Percentiles rank a stretch among this genome's conserved stretches.
Conservation (phyloP, 2,113 vertebrate species). For the Australoheros scitulus region DNA sequence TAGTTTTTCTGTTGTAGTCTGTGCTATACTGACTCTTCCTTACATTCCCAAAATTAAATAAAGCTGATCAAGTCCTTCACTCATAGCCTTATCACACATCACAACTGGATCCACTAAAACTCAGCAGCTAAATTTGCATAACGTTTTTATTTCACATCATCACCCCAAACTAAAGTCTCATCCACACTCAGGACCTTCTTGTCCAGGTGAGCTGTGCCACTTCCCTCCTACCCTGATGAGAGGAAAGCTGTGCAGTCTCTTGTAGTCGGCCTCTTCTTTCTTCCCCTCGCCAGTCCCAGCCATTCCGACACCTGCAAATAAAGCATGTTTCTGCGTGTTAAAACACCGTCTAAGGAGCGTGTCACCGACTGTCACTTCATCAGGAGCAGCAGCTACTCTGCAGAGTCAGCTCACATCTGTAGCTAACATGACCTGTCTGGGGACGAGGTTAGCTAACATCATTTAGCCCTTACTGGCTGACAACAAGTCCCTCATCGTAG, state of each 20-base stretch:
- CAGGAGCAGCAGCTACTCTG: neutral
- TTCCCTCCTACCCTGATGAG: conserved; percentile 88
- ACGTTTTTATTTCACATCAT: neutral
- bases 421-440: conserved; percentile 4
- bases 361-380: neutral
- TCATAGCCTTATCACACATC: neutral
- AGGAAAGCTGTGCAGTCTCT: conserved; percentile 93
- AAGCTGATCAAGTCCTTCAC: neutral
- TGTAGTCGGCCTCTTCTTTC: conserved; percentile 96
- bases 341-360: fast-evolving
- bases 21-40: too few relatives aligned
- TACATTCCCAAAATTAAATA: neutral
- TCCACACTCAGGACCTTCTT: neutral
- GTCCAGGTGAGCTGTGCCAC: neutral
- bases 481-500: neutral
- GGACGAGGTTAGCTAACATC: conserved; percentile 14
- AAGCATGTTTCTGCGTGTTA: neutral
- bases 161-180: neutral
- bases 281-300: conserved; percentile 89
- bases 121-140: neutral
- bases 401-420: neutral
- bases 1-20: neutral
- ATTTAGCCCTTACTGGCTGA: conserved; percentile 15
- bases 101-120: neutral
- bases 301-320: conserved; percentile 80